Percentiles rank a stretch among this genome's conserved stretches.
phyloP scores from a whole-genome alignment of 2,888 invertebrate genomes.

The Zele albiditarsus region DNA sequence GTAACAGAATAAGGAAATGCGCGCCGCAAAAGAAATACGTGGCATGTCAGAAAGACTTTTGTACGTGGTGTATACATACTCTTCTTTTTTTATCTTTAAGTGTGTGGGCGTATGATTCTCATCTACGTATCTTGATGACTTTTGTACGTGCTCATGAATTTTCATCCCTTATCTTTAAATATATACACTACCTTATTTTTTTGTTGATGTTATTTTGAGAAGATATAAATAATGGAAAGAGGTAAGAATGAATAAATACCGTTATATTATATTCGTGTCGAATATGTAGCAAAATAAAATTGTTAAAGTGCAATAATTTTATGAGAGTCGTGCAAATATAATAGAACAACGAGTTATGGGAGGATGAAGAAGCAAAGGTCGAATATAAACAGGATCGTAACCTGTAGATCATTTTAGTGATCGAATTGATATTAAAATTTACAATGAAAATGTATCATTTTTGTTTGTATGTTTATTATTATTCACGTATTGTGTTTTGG shows the following conservation, averaged over 20 bases:
- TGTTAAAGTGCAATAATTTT: constrained; percentile 31
- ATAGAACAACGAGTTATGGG: constrained; percentile 49
- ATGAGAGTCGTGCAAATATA: constrained; percentile 50
- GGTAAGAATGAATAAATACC: neutral
- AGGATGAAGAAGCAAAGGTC: constrained; percentile 52
- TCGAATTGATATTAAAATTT: constrained; percentile 49
- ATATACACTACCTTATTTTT: neutral
- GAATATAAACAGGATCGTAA: constrained; percentile 57
- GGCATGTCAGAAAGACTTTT: neutral
- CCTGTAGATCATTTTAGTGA: constrained; percentile 60
- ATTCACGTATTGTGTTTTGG: too few species aligned
- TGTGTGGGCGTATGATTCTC: constrained; percentile 29
- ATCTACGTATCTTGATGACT: constrained; percentile 39
- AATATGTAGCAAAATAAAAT: constrained; percentile 45
- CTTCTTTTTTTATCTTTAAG: constrained; percentile 12
- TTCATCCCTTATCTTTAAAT: neutral
- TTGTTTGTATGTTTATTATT: neutral
- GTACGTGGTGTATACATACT: neutral
- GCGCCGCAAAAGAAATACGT: neutral
- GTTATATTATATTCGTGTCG: constrained; percentile 43
- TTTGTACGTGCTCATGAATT: constrained; percentile 20
- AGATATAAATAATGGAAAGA: neutral
- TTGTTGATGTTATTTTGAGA: neutral
- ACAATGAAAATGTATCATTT: neutral
- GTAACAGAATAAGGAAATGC: too few species aligned